Conservation (phyloP, 2,888 invertebrate species). For the Lottia gigantea region DNA sequence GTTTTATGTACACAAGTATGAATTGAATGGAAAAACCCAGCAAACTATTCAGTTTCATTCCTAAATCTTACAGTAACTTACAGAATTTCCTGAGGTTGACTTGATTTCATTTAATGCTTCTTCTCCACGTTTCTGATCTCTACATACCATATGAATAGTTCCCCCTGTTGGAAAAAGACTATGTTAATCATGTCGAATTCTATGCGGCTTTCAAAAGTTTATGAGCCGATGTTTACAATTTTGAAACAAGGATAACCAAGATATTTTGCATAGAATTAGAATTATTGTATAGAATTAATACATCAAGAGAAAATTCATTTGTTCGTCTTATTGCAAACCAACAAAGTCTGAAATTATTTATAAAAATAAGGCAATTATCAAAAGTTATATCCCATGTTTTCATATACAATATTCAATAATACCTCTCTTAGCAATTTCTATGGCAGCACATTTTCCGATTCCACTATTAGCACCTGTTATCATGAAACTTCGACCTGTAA, state of each 20-base stretch:
- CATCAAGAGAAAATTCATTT: no score
- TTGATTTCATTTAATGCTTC: constrained; percentile 65
- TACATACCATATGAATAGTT: constrained; percentile 70
- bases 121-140: constrained; percentile 67
- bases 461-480: constrained; percentile 69
- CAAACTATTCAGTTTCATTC: no score
- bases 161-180: constrained; percentile 56
- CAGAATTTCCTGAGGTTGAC: constrained; percentile 64
- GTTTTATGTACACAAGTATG: no score
- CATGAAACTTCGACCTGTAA: constrained; percentile 65
- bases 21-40: no score
- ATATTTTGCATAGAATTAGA: no score
- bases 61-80: constrained; percentile 26
- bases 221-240: no score
- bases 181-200: background rate
- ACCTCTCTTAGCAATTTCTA: constrained; percentile 69
- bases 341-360: background rate
- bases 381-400: background rate
- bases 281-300: no score
- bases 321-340: no score
- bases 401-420: background rate
- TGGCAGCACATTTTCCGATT: constrained; percentile 68
- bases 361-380: background rate
- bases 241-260: no score
- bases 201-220: no score